Evolutionary conservation across 2,888 invertebrate genomes (phyloP), one percentile per base, ranked within the genome.

Genomic region (Orthosia cruda): DNA sequence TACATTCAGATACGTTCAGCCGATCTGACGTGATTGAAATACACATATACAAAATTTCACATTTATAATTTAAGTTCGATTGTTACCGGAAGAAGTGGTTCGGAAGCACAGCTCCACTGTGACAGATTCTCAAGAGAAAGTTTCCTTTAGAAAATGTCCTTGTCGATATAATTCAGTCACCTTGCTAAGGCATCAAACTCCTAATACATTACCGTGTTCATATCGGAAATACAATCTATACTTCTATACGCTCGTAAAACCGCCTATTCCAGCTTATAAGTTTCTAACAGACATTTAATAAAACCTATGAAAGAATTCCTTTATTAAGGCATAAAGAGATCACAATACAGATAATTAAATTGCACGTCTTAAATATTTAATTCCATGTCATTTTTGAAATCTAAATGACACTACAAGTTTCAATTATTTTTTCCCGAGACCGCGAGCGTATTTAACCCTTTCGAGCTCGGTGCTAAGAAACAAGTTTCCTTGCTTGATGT

Each of bases 321-420:
- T 4, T 61, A 67, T 26, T 15, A 23, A 20, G 18, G 15, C 20
- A 61, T 64, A 71, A 67, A 26, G 1, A 57, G 32, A 77, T 59
- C 20, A 77, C 49, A 18, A 32, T 50, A 45, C 12, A 23, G 57
- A 71, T 52, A 45, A 45, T 59, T 59, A 20, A 59, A 20, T 15
- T 50, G 3, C 49, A 40, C 62, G 54, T 76, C 72, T 75, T 70
- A 74, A 77, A 55, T 49, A 71, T 64, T 62, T 70, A 73, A 78
- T 69, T 55, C 13, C 32, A 15, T 47, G 23, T 49, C 54, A 57
- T 68, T 71, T 67, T 50, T 40, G 23, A 73, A 62, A 45, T 13
- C 52, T 52, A 16, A 50, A 40, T 23, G 47, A 55, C 59, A 70
- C 55, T 66, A 47, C 50, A 57, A 67, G 70, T 90, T 73, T 74